phyloP scores from a whole-genome alignment of 2,888 invertebrate species.

The Altica lythri region DNA sequence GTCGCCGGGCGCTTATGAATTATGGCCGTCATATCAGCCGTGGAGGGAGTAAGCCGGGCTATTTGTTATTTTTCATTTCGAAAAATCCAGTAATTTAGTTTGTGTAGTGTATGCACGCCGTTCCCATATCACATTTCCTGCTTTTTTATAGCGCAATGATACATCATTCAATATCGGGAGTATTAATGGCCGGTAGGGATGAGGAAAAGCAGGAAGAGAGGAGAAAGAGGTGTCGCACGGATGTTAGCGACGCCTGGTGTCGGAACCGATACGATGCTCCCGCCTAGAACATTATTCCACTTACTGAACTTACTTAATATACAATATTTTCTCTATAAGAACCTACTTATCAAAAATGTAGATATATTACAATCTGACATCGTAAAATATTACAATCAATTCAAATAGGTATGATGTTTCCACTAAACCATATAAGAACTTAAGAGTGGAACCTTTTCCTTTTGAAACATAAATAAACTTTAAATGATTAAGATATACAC shows the following conservation, averaged over 20 bases:
- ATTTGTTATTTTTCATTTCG: constrained; percentile 61
- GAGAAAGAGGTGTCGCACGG: constrained; percentile 38
- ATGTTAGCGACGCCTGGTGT: constrained; percentile 24
- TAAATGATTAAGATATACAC: too few relatives aligned
- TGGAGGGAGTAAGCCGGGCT: constrained; percentile 58
- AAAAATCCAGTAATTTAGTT: constrained; percentile 60
- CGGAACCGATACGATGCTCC: neutral
- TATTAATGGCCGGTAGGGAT: constrained; percentile 39
- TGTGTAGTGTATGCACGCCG: constrained; percentile 56
- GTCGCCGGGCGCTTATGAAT: constrained; percentile 52
- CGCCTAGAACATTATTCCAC: neutral
- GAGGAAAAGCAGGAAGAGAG: constrained; percentile 31
- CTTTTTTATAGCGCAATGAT: constrained; percentile 60
- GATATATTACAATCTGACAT: too few relatives aligned
- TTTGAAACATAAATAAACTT: too few relatives aligned
- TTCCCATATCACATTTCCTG: constrained; percentile 60
- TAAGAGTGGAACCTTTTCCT: too few relatives aligned
- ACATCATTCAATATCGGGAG: constrained; percentile 60
- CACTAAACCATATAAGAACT: too few relatives aligned
- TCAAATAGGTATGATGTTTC: too few relatives aligned
- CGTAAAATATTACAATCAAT: too few relatives aligned
- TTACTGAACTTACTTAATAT: too few relatives aligned
- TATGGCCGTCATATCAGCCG: constrained; percentile 57
- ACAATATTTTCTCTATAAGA: too few relatives aligned
- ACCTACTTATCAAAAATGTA: too few relatives aligned